phyloP scores from a whole-genome alignment of 2,797 vertebrate species.

The Taeniopygia guttata region DNA sequence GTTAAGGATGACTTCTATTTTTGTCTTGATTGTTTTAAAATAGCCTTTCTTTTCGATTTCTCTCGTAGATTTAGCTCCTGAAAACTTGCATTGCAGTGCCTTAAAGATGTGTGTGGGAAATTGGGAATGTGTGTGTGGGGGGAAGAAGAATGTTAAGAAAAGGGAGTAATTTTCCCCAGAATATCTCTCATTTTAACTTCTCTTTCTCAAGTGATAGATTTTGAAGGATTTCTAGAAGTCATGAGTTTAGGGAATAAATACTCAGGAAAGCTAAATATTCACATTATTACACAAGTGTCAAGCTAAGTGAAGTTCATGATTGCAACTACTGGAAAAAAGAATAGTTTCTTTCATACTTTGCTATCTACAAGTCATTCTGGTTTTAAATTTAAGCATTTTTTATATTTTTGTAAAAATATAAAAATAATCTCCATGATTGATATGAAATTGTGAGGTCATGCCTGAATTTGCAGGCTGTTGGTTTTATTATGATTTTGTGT shows the following conservation, averaged over 20 bases:
- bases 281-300: conserved; percentile 22
- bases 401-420: background rate
- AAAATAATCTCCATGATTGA: background rate
- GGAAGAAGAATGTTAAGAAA: conserved; percentile 54
- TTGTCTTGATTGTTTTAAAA: conserved; percentile 22
- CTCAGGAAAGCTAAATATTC: conserved; percentile 41
- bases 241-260: conserved; percentile 28
- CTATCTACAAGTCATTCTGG: background rate
- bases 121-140: conserved; percentile 35
- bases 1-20: conserved; percentile 10
- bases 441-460: background rate
- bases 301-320: background rate
- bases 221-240: conserved; percentile 52
- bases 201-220: background rate
- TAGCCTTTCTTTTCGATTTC: background rate
- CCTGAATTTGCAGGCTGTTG: background rate
- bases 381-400: background rate
- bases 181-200: conserved; percentile 39
- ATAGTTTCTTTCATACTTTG: background rate
- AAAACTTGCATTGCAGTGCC: background rate
- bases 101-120: conserved; percentile 33
- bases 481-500: background rate
- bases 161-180: conserved; percentile 51
- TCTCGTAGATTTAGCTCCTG: background rate
- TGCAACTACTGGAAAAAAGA: background rate